Percentiles rank a stretch among this genome's conserved stretches.
Evolutionary conservation across 2,113 vertebrate genomes (phyloP).

Genomic region (Asarcornis scutulata): DNA sequence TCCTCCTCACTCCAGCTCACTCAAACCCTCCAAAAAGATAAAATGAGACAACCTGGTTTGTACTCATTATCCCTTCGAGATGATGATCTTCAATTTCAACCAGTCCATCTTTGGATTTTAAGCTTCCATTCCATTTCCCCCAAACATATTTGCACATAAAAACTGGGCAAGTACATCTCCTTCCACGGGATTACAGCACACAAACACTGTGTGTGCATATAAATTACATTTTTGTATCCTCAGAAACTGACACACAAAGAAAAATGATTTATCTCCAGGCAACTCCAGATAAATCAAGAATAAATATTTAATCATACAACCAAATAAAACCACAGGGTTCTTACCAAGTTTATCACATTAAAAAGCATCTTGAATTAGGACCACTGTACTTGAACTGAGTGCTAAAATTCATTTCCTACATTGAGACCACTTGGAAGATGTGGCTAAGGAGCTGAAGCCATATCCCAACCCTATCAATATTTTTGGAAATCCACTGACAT

Average conservation of each 20-base stretch:
- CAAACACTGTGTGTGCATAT: background rate
- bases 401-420: background rate
- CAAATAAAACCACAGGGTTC: background rate
- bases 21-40: background rate
- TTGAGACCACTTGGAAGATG: background rate
- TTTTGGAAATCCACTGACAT: background rate
- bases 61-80: background rate
- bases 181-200: background rate
- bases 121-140: background rate
- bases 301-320: background rate
- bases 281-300: background rate
- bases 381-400: background rate
- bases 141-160: background rate
- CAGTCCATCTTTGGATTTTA: background rate
- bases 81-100: background rate
- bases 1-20: background rate
- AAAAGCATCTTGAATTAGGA: background rate
- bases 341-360: background rate
- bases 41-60: background rate
- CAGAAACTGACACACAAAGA: background rate
- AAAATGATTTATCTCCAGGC: background rate
- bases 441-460: background rate
- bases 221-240: background rate
- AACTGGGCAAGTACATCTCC: background rate
- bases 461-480: background rate